Evolutionary conservation across 2,797 vertebrate genomes (phyloP), one percentile per base, ranked within the genome.

Genomic region (Danionella dracula): DNA sequence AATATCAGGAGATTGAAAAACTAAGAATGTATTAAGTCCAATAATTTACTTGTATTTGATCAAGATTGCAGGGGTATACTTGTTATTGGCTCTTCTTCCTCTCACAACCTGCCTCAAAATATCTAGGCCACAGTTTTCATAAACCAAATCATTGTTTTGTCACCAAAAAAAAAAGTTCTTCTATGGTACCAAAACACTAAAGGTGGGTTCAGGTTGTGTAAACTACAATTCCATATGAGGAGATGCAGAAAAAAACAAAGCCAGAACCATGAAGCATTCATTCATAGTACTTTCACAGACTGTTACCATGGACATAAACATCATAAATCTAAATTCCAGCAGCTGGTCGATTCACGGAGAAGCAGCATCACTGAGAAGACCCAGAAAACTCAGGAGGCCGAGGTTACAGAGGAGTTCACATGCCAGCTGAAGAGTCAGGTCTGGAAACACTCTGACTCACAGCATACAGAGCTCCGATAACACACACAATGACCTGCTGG

Each of bases 251-350:
- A 44, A 8, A 45, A 29, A 41, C 4, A 41, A 10, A 13, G 32
- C 57, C 63, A 32, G 15, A 8, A 11, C 17, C 19, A 23, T 49
- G 40, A 32, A 21, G 21, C 20, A 51, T 69, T 45, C 38, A 42
- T 58, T 68, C 45, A 45, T 29, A 32, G 48, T 55, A 40, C 54
- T 60, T 65, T 65, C 56, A 40, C 55, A 42, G 68, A 50, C 64
- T 68, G 68, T 68, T 68, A 48, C 71, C 56, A 71, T 58, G 46
- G 56, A 62, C 41, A 44, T 71, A 76, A 73, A 57, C 68, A 74
- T 35, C 64, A 68, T 66, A 74, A 68, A 74, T 71, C 32, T 56
- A 54, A 32, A 17, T 71, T 65, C 68, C 60, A 57, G 60, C 68
- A 68, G 71, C 68, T 76, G 63, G 59, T 49, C 37, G 48, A 66